Base-by-base conservation (phyloP, 1,140 invertebrate species). In the Lucilia sericata region DNA sequence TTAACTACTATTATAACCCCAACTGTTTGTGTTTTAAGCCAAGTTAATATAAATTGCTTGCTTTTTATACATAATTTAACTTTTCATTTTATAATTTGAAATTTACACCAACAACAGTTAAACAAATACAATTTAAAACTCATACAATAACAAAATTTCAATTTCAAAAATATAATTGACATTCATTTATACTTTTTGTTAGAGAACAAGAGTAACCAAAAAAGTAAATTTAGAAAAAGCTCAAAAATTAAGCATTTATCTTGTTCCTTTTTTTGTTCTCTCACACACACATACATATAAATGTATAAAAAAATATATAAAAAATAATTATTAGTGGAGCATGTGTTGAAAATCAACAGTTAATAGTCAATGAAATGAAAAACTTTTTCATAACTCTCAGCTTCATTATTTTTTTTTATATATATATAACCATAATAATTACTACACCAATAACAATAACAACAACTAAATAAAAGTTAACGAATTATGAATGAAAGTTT, bases 1-100 rank as follows among this genome's bases (percentile, higher is more conserved):
- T 42, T 7, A 8, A 10, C 42, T 42, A 42, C 42, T 70, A 21
- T 30, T 21, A 10, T 70, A 70, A 21, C n/a, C 9, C 19, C 65
- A 19, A 70, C 5, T 70, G 65, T 70, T 60, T 60, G 14, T 70
- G 21, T 70, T 3, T 70, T 4, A 70, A 70, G 21, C n/a, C 65
- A 70, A 70, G n/a, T 70, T 70, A 3, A 70, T 70, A 21, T 70
- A 21, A 70, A 70, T 21, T 70, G 65, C 65, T 70, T 70, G 65
- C 65, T 70, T 70, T 70, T 70, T 21, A 70, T 55, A 70, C 65
- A 42, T 42, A 42, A 17, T 55, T 55, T 55, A 12, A 55, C 5
- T 17, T 55, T 1, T 55, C 17, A 55, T 12, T 55, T 55, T 10
- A 8, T 42, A 42, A 42, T 42, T 42, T 42, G 42, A n/a, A 60